Percentiles rank a stretch among this genome's conserved stretches.
Conservation (phyloP, 2,797 vertebrate species). For the Chaunax sp. region DNA sequence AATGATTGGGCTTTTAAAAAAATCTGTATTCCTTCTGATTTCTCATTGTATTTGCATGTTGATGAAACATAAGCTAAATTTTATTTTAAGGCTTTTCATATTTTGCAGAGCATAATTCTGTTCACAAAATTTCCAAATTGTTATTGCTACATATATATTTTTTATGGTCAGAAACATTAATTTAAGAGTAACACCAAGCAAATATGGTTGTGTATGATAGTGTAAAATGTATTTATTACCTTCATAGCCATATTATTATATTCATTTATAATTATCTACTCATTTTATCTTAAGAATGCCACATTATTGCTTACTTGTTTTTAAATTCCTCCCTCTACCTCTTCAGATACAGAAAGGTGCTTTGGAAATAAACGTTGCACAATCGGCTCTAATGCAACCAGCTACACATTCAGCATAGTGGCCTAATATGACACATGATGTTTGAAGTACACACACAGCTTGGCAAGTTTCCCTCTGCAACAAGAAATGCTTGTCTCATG, state of each 20-base stretch:
- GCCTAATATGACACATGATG: constrained; percentile 78
- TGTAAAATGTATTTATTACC: no score
- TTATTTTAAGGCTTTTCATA: no score
- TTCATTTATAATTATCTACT: no score
- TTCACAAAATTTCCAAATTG: no score
- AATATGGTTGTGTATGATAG: no score
- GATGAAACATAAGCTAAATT: no score
- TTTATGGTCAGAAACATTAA: no score
- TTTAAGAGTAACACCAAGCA: no score
- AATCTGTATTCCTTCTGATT: not conserved
- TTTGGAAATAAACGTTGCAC: constrained; percentile 42
- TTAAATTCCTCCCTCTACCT: not conserved
- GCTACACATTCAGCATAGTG: constrained; percentile 25
- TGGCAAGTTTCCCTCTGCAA: constrained; percentile 74
- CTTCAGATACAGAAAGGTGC: constrained; percentile 15
- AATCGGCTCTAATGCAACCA: constrained; percentile 36
- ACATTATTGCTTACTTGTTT: not conserved
- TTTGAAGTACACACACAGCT: constrained; percentile 79
- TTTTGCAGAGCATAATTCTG: not conserved
- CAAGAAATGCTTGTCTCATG: constrained; percentile 60
- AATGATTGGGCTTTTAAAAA: no score
- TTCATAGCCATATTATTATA: no score
- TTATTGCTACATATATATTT: no score
- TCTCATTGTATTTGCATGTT: no score
- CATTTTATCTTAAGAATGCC: not conserved